Base-by-base conservation (phyloP, 2,888 invertebrate species). In the Chloroclysta siterata region DNA sequence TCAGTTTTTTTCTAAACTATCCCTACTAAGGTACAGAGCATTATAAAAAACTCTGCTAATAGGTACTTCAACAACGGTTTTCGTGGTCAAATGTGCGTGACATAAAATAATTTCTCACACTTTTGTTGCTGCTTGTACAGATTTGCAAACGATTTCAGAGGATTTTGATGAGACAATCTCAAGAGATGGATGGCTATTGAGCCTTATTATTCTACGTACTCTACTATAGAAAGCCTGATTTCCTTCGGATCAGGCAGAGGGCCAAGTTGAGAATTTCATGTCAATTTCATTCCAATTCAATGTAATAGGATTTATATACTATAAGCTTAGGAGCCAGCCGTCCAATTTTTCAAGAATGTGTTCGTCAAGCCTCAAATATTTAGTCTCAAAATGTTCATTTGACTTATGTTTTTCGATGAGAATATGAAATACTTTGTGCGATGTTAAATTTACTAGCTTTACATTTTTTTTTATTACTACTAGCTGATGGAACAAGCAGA, bases 81-180 rank as follows among this genome's bases (percentile, higher is more conserved):
- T n/a, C n/a, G n/a, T n/a, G n/a, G n/a, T n/a, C n/a, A n/a, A 33
- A 8, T 33, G 8, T 6, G 33, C 8, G 5, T 33, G 22, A 22
- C 3, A 8, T 33, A 11, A 39, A 11, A 1, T 10, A 28, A 11
- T 13, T 51, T 5, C 14, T 7, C 2, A 14, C 39, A 41, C 29
- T 53, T 57, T 33, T 53, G 36, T 51, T 36, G 39, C 13, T 51
- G 50, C 28, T 17, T 54, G 58, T 59, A 59, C 51, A 44, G 33
- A 42, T 39, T 47, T 5, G 36, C 7, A 60, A 51, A 41, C 54
- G 48, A 58, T 50, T 53, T 50, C 48, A 48, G 52, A 60, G 42
- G 29, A 56, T 52, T 53, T 52, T 56, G 64, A 64, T 53, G 60
- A 52, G 22, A 42, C 48, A 53, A 63, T 58, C 54, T 59, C 11